Conservation (phyloP, 2,888 invertebrate genomes). For the Spilarctia lutea region DNA sequence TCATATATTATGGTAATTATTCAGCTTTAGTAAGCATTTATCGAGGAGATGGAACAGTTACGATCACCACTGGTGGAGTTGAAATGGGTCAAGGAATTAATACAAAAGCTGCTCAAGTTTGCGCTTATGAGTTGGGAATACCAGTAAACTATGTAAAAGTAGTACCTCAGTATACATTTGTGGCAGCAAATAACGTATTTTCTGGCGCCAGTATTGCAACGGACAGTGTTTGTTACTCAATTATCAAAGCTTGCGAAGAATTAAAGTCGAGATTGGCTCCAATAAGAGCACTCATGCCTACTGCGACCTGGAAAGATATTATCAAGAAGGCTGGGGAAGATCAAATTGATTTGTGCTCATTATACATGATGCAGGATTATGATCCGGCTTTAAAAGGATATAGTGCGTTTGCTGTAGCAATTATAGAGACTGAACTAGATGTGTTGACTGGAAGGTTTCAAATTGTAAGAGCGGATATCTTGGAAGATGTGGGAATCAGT, state of each 20-base stretch:
- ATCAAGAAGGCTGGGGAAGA: slow-evolving; percentile 83
- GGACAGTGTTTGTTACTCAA: slow-evolving; percentile 86
- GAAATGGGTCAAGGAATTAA: slow-evolving; percentile 94
- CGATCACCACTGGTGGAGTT: slow-evolving; percentile 89
- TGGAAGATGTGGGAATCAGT: slow-evolving; percentile 90
- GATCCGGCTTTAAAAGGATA: slow-evolving; percentile 84
- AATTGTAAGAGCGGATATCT: slow-evolving; percentile 87
- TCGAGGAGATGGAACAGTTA: slow-evolving; percentile 89
- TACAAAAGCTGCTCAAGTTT: slow-evolving; percentile 92
- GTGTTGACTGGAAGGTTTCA: slow-evolving; percentile 89
- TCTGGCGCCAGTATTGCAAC: slow-evolving; percentile 90
- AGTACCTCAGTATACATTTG: slow-evolving; percentile 86
- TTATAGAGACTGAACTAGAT: slow-evolving; percentile 90
- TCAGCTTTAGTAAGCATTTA: slow-evolving; percentile 89
- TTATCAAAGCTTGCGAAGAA: slow-evolving; percentile 87
- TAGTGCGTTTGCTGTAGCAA: slow-evolving; percentile 86
- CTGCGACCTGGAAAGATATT: slow-evolving; percentile 87
- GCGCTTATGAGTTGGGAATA: slow-evolving; percentile 91
- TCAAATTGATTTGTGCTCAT: slow-evolving; percentile 87
- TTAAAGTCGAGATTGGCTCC: slow-evolving; percentile 87
- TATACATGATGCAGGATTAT: slow-evolving; percentile 86
- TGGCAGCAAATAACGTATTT: slow-evolving; percentile 87
- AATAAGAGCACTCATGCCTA: slow-evolving; percentile 74
- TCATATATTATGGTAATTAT: slow-evolving; percentile 85
- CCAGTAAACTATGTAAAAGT: slow-evolving; percentile 87